Percentiles rank a stretch among this genome's conserved stretches.
Evolutionary conservation across 2,797 vertebrate genomes (phyloP).

Genomic region (Chaetophractus vellerosus): DNA sequence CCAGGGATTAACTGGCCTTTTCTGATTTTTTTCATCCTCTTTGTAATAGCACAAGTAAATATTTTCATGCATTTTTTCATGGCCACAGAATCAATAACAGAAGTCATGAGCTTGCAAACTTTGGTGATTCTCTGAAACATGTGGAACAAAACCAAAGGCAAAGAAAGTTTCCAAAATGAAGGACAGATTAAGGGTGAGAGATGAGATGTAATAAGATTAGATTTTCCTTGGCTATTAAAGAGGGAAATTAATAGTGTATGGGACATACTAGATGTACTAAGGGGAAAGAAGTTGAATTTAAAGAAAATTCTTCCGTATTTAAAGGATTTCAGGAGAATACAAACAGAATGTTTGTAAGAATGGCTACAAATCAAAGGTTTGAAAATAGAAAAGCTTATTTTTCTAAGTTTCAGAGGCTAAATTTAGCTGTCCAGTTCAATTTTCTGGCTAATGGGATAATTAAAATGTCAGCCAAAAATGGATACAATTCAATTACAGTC

Average conservation of each 20-base stretch:
- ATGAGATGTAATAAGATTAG: not conserved
- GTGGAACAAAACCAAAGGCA: not conserved
- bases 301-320: conserved; percentile 23
- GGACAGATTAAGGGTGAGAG: not conserved
- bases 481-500: conserved; percentile 67
- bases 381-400: conserved; percentile 75
- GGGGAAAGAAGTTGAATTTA: conserved; percentile 39
- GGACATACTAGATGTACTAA: not conserved
- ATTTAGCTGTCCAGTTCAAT: conserved; percentile 41
- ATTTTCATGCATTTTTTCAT: not conserved
- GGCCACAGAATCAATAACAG: not conserved
- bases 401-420: conserved; percentile 46
- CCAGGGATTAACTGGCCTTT: not conserved
- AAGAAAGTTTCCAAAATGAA: conserved; percentile 5
- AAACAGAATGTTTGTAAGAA: conserved; percentile 46
- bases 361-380: conserved; percentile 68
- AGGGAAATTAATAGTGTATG: not conserved
- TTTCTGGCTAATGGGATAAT: conserved; percentile 76
- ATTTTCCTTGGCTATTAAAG: conserved; percentile 25
- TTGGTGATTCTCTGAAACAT: not conserved
- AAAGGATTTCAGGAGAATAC: not conserved
- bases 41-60: not conserved
- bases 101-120: not conserved
- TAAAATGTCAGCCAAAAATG: conserved; percentile 78
- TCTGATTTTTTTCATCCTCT: not conserved